These are phyloP conservation scores for Petrocephalus schoutedeni DNA, from an alignment of 2,797 vertebrate genomes.

Conservation along the genomic window DNA sequence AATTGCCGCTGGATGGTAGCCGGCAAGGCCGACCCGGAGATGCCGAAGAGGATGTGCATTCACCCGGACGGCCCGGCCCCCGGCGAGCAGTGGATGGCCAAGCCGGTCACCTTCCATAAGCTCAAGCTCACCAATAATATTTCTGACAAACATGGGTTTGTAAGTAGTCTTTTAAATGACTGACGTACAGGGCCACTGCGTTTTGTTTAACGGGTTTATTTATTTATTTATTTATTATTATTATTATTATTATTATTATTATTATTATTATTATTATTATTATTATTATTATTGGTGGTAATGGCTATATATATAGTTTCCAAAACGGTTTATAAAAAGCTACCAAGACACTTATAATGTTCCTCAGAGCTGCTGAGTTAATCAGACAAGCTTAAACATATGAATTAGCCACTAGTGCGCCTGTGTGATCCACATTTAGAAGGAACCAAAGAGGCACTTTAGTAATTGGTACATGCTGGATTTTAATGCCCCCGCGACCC, in stretches of 20 bases:
- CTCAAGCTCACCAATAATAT: slow-evolving; percentile 97
- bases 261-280: too few relatives aligned
- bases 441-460: neutral
- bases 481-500: neutral
- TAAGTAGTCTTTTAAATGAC: slow-evolving; percentile 63
- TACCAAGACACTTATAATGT: neutral
- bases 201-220: neutral
- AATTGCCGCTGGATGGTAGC: slow-evolving; percentile 91
- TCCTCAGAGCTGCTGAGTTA: neutral
- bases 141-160: slow-evolving; percentile 97
- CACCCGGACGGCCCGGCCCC: slow-evolving; percentile 94
- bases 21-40: slow-evolving; percentile 94
- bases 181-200: neutral
- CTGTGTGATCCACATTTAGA: neutral
- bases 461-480: neutral
- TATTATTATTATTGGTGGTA: neutral
- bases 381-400: neutral
- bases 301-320: neutral
- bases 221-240: too few relatives aligned
- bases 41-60: slow-evolving; percentile 97
- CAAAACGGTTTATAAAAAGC: neutral
- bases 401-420: neutral
- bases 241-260: too few relatives aligned
- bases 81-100: slow-evolving; percentile 96
- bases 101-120: slow-evolving; percentile 92